phyloP scores from a whole-genome alignment of 2,888 invertebrate species.

The Drosophila helvetica region DNA sequence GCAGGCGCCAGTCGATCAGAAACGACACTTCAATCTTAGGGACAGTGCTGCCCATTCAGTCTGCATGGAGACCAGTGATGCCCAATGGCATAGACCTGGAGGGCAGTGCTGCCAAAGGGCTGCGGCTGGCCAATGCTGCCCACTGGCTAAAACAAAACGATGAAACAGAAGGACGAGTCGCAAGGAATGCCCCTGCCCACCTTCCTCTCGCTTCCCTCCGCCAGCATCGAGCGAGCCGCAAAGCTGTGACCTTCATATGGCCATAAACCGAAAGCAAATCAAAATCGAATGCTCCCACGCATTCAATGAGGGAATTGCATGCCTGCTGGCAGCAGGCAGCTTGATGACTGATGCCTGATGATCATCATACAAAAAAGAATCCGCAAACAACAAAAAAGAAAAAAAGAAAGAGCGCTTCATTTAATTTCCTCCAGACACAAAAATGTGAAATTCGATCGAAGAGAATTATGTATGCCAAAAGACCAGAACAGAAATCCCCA shows the following conservation, averaged over 20 bases:
- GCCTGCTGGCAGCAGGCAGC: no score
- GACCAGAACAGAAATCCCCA: conserved; percentile 29
- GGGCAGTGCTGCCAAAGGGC: no score
- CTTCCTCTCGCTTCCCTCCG: background rate
- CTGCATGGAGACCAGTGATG: no score
- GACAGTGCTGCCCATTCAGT: background rate
- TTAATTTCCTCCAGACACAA: conserved; percentile 48
- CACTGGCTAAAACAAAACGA: no score
- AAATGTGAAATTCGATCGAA: conserved; percentile 77
- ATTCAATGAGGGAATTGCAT: conserved; percentile 29
- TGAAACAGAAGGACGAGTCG: no score
- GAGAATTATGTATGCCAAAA: conserved; percentile 58
- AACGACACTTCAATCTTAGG: background rate
- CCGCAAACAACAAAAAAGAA: conserved; percentile 22
- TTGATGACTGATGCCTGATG: conserved; percentile 12
- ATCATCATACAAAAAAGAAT: conserved; percentile 21
- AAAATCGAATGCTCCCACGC: conserved; percentile 50
- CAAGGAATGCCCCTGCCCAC: no score
- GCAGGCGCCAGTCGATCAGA: background rate
- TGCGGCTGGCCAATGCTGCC: no score
- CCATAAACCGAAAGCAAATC: conserved; percentile 54
- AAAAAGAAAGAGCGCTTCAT: conserved; percentile 63
- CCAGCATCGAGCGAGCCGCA: background rate
- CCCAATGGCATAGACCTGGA: no score
- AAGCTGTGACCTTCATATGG: conserved; percentile 55